phyloP scores from a whole-genome alignment of 1,140 invertebrate species.

The Antheraea pernyi region DNA sequence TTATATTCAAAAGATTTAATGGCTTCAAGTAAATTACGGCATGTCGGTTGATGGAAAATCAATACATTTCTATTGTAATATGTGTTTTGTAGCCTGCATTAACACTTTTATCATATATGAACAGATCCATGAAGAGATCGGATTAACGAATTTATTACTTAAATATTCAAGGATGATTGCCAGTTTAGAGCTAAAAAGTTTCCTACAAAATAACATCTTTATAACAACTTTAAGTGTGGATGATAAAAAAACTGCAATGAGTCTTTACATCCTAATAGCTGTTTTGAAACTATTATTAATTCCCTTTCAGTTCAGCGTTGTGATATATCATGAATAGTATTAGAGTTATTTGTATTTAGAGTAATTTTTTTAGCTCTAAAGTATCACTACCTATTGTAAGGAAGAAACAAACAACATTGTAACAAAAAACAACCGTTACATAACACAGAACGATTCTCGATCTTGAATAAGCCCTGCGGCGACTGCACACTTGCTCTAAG shows the following conservation, averaged over 20 bases:
- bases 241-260: neutral
- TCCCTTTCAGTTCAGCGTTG: neutral
- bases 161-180: constrained; percentile 43
- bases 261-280: neutral
- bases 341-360: neutral
- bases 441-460: constrained; percentile 46
- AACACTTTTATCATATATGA: constrained; percentile 64
- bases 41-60: constrained; percentile 74
- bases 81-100: constrained; percentile 74
- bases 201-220: neutral
- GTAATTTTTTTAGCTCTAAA: constrained; percentile 42
- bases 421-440: constrained; percentile 71
- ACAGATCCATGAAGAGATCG: constrained; percentile 74
- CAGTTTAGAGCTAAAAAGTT: constrained; percentile 47
- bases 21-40: constrained; percentile 74
- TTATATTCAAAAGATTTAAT: constrained; percentile 34
- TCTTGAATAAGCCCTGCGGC: constrained; percentile 72
- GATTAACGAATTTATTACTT: constrained; percentile 75
- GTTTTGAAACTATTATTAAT: neutral
- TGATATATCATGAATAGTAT: neutral
- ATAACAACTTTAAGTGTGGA: constrained; percentile 14
- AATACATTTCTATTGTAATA: constrained; percentile 75
- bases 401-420: constrained; percentile 65
- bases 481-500: constrained; percentile 64
- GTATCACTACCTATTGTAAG: constrained; percentile 41